phyloP scores from a whole-genome alignment of 64 coral and sea anemone genomes.

The Actinia equina region DNA sequence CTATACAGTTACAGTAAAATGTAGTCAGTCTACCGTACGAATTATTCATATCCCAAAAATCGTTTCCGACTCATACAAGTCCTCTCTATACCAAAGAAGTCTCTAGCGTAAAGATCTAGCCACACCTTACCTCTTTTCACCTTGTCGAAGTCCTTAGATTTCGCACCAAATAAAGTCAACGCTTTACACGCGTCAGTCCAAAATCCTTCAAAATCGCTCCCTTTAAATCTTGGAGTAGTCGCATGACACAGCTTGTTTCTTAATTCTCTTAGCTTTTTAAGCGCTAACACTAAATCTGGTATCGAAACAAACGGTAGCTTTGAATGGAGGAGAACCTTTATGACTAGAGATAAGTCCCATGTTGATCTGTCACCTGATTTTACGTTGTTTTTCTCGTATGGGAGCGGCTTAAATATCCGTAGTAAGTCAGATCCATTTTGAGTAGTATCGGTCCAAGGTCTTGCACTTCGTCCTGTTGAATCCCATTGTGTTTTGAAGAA shows the following conservation, averaged over 20 bases:
- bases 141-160: background rate
- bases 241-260: background rate
- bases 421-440: too few relatives aligned
- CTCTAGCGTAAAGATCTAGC: too few relatives aligned
- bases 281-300: background rate
- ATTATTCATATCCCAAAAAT: too few relatives aligned
- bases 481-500: too few relatives aligned
- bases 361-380: background rate
- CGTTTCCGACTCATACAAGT: too few relatives aligned
- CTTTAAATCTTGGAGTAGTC: background rate
- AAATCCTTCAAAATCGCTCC: background rate
- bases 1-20: too few relatives aligned
- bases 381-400: background rate
- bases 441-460: background rate
- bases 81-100: too few relatives aligned
- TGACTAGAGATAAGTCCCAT: background rate
- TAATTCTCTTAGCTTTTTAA: background rate
- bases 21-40: too few relatives aligned
- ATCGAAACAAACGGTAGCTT: background rate
- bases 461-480: background rate
- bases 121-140: slow-evolving; percentile 1
- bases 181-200: background rate
- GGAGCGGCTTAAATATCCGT: background rate
- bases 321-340: background rate
- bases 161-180: background rate